Percentiles rank a stretch among this genome's conserved stretches.
phyloP scores from a whole-genome alignment of 2,797 vertebrate genomes.

The Rhodeus uyekii region DNA sequence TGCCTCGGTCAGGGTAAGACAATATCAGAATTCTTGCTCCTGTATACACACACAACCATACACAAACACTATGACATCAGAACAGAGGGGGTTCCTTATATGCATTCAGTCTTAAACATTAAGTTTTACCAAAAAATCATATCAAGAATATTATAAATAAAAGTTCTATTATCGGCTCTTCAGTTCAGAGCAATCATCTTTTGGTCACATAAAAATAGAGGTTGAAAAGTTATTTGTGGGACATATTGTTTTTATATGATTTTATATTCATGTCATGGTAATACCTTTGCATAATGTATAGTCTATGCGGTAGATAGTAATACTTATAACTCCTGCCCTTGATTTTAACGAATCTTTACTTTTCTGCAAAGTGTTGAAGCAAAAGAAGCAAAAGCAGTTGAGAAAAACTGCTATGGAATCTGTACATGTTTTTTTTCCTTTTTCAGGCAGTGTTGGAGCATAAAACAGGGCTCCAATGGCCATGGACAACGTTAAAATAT shows the following conservation, averaged over 20 bases:
- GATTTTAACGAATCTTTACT: neutral
- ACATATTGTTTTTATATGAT: neutral
- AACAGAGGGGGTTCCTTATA: neutral
- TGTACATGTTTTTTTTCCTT: neutral
- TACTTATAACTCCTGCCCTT: neutral
- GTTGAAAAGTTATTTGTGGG: neutral
- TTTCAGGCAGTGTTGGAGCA: neutral
- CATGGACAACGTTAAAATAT: neutral
- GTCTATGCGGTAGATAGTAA: neutral
- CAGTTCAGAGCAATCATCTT: neutral
- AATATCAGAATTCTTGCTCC: constrained; percentile 27
- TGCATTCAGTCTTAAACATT: neutral
- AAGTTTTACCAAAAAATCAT: neutral
- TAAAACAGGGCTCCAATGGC: neutral
- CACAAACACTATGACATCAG: constrained; percentile 8
- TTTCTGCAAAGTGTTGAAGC: neutral
- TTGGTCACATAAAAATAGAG: neutral
- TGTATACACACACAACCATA: neutral
- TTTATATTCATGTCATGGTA: neutral
- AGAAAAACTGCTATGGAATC: neutral
- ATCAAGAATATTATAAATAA: neutral
- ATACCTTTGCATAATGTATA: neutral
- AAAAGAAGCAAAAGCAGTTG: neutral
- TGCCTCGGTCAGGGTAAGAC: constrained; percentile 11
- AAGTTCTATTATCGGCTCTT: neutral